Base-by-base conservation (phyloP, 2,113 vertebrate species). In the Phrynocephalus versicolor region DNA sequence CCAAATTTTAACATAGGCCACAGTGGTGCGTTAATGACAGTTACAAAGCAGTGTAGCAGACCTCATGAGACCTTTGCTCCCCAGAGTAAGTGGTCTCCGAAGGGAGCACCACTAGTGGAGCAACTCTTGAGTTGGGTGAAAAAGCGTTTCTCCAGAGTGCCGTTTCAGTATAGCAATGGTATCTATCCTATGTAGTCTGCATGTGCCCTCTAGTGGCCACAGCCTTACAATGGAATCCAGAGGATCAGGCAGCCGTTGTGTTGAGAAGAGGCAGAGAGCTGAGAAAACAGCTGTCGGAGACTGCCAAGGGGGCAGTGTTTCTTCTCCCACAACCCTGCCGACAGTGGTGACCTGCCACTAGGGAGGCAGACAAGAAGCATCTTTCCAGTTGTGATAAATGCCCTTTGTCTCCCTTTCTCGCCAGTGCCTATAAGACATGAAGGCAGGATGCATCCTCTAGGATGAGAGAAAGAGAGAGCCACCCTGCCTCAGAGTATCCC, bases 171-270 rank as follows among this genome's bases (percentile, higher is more conserved):
- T 3, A 35, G 70, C 21, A 7, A 64, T 80, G 57, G 23, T 57
- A 21, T 73, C 39, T n/a, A n/a, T n/a, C 86, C 86, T 87, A 10
- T 83, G 67, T 51, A 84, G 88, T 79, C 51, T 69, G 37, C 85
- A 72, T n/a, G 75, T 88, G 90, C 90, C 91, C 88, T 64, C 92
- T 92, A 89, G 91, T 85, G 92, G 91, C 75, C 69, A n/a, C n/a
- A 83, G 27, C 5, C 55, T 14, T 33, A 39, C 74, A 67, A 80
- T 35, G 60, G 69, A 19, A 69, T 65, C 41, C 33, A 18, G 65
- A 64, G 23, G 55, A 70, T 39, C n/a, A 76, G 85, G 41, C 57
- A 82, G 30, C 9, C 2, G 10, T n/a, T n/a, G n/a, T n/a, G n/a
- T n/a, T n/a, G n/a, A n/a, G n/a, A n/a, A n/a, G n/a, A n/a, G n/a